These are phyloP conservation scores for Megalops cyprinoides DNA, from an alignment of 2,797 vertebrate species.

Conservation along the genomic window DNA sequence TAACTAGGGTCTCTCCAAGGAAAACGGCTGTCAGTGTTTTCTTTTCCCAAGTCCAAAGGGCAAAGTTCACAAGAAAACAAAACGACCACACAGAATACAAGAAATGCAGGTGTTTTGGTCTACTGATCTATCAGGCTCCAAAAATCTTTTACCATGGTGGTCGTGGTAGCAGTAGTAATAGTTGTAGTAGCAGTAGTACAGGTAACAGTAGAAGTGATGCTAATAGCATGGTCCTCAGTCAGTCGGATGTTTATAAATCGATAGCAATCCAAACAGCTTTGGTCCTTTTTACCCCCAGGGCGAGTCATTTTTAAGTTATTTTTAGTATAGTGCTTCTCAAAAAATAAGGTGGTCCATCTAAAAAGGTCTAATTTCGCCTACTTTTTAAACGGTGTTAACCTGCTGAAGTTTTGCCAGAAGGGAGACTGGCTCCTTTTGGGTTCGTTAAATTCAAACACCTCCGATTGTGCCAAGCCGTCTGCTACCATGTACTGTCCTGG, in stretches of 20 bases:
- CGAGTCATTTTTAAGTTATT: conserved; percentile 77
- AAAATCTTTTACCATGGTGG: conserved; percentile 16
- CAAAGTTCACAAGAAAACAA: conserved; percentile 30
- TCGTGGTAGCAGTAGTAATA: neutral
- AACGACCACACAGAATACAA: conserved; percentile 29
- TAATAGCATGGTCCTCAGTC: conserved; percentile 65
- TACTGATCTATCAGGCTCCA: conserved; percentile 26
- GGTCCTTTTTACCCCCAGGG: conserved; percentile 75
- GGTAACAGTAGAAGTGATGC: conserved; percentile 24
- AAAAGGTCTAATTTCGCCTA: conserved; percentile 91
- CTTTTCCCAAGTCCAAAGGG: conserved; percentile 32
- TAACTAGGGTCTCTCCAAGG: conserved; percentile 9
- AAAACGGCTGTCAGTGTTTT: conserved; percentile 29
- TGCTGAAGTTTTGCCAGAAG: conserved; percentile 99
- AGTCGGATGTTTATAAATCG: conserved; percentile 68
- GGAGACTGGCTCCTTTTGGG: conserved; percentile 98
- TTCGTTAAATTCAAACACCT: conserved; percentile 98
- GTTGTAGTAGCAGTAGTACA: conserved; percentile 31
- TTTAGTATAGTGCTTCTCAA: conserved; percentile 88
- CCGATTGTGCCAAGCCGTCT: conserved; percentile 88
- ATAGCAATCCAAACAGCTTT: conserved; percentile 67
- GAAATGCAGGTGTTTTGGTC: conserved; percentile 29
- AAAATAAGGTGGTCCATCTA: conserved; percentile 86
- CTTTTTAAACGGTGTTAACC: conserved; percentile 99
- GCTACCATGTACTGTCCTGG: neutral